Percentiles rank a stretch among this genome's conserved stretches.
Conservation (phyloP, 2,113 vertebrate species). For the Triplophysa siluroides region DNA sequence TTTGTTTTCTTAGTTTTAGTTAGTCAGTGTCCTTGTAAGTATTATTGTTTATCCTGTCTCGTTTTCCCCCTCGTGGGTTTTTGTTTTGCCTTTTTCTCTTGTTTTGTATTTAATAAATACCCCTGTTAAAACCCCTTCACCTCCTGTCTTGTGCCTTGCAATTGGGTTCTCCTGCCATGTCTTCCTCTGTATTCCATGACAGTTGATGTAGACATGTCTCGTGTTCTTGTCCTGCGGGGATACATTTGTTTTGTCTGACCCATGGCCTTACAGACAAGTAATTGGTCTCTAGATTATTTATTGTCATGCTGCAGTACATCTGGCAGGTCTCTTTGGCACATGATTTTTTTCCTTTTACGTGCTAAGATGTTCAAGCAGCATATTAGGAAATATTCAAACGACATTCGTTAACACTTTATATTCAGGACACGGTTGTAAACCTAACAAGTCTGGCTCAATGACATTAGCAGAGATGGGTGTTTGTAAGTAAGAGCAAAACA, state of each 20-base stretch:
- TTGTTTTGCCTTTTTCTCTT: too few relatives aligned
- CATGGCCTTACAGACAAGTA: constrained; percentile 43
- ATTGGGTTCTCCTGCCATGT: too few relatives aligned
- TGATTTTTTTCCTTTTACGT: background rate
- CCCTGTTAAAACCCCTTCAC: too few relatives aligned
- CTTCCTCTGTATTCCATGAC: too few relatives aligned
- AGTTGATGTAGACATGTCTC: background rate
- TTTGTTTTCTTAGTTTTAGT: too few relatives aligned
- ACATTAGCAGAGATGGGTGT: background rate
- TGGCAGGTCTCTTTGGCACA: constrained; percentile 42
- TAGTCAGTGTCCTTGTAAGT: too few relatives aligned
- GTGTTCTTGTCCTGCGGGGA: constrained; percentile 44
- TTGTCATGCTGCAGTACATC: constrained; percentile 54
- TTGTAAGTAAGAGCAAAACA: background rate
- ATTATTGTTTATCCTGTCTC: too few relatives aligned
- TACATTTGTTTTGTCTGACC: constrained; percentile 50
- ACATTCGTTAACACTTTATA: background rate
- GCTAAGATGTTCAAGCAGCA: constrained; percentile 8
- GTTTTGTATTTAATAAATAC: too few relatives aligned
- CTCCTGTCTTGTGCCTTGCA: too few relatives aligned
- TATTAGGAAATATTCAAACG: constrained; percentile 17
- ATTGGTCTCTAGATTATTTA: constrained; percentile 59
- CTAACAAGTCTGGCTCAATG: background rate
- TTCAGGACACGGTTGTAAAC: background rate
- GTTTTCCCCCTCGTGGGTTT: too few relatives aligned